phyloP scores from a whole-genome alignment of 2,888 invertebrate genomes.

The Amblyjoppa fuscipennis region DNA sequence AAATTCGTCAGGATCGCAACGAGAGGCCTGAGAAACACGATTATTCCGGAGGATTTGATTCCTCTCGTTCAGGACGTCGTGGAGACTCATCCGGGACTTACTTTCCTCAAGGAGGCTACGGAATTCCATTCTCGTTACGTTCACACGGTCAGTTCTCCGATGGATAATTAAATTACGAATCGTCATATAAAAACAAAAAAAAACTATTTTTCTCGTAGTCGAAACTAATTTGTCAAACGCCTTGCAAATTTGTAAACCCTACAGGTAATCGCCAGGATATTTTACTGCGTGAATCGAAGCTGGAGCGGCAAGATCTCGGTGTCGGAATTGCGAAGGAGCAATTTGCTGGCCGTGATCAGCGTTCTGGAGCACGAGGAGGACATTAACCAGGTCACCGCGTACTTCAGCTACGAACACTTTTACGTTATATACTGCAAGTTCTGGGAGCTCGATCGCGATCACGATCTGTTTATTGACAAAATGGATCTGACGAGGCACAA shows the following conservation, averaged over 20 bases:
- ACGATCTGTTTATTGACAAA: slow-evolving; percentile 98
- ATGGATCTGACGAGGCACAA: slow-evolving; percentile 97
- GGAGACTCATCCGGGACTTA: slow-evolving; percentile 98
- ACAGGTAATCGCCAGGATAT: slow-evolving; percentile 98
- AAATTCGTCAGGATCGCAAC: slow-evolving; percentile 95
- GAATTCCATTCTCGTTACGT: slow-evolving; percentile 99
- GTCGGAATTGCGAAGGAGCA: slow-evolving; percentile 95
- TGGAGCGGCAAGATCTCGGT: slow-evolving; percentile 98
- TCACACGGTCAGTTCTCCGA: slow-evolving; percentile 91
- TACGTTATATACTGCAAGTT: slow-evolving; percentile 99
- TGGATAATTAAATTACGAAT: not conserved
- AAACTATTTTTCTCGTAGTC: not conserved
- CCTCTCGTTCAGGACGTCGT: slow-evolving; percentile 98
- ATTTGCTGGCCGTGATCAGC: slow-evolving; percentile 92
- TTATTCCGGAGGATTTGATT: slow-evolving; percentile 96
- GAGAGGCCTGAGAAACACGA: slow-evolving; percentile 89
- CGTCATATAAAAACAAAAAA: not conserved
- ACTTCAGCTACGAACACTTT: slow-evolving; percentile 99
- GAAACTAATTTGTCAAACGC: slow-evolving; percentile 26
- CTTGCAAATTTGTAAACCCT: slow-evolving; percentile 67
- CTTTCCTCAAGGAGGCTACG: slow-evolving; percentile 98
- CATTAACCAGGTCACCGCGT: slow-evolving; percentile 96
- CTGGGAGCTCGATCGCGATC: slow-evolving; percentile 99
- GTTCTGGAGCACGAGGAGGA: slow-evolving; percentile 98
- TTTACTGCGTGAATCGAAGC: slow-evolving; percentile 98